Percentiles rank a stretch among this genome's conserved stretches.
These are phyloP conservation scores for Nyctibius grandis DNA, from an alignment of 2,797 vertebrate species.

Conservation along the genomic window DNA sequence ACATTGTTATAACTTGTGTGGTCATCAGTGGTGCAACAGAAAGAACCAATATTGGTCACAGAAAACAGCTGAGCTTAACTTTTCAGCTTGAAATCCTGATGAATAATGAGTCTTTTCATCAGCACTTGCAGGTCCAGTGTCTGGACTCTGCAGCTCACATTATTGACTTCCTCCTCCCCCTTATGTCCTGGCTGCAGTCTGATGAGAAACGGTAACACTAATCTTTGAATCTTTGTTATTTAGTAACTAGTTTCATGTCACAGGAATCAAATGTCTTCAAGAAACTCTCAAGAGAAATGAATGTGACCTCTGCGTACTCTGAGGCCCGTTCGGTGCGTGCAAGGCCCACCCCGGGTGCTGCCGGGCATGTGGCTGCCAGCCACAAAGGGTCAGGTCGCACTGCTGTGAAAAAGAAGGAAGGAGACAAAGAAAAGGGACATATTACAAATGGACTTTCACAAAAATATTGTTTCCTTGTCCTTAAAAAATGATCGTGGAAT, in stretches of 20 bases:
- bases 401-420: not conserved
- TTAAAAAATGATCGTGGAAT: not conserved
- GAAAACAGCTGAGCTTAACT: not conserved
- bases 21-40: not conserved
- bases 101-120: not conserved
- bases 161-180: not conserved
- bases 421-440: not conserved
- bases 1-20: not conserved
- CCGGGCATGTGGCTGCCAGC: not conserved
- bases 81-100: not conserved
- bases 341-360: not conserved
- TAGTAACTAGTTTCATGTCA: conserved; percentile 45
- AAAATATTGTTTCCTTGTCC: not conserved
- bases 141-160: not conserved
- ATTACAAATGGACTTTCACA: not conserved
- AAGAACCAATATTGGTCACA: not conserved
- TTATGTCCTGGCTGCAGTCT: not conserved
- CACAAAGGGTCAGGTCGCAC: not conserved
- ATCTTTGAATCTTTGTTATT: conserved; percentile 56
- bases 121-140: not conserved
- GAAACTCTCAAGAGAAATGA: not conserved
- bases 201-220: not conserved
- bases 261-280: conserved; percentile 6
- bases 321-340: not conserved
- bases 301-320: not conserved